Evolutionary conservation across 2,113 vertebrate species (phyloP).

Genomic region (Myiozetetes cayanensis): DNA sequence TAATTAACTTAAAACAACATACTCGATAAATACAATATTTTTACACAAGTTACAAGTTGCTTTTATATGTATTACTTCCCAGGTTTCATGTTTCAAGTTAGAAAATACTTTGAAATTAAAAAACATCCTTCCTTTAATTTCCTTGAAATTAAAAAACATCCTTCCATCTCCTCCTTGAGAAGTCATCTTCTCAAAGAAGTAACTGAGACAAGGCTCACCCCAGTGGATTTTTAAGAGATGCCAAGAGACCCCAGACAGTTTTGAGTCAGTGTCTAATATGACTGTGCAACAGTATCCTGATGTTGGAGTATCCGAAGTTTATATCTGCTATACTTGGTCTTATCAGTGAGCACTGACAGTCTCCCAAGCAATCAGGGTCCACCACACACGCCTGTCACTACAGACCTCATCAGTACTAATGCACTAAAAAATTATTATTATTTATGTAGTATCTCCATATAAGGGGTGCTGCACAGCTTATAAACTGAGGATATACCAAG

Average conservation of each 20-base stretch:
- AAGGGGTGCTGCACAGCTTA: background rate
- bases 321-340: background rate
- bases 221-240: background rate
- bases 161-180: too few species aligned
- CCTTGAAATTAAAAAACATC: background rate
- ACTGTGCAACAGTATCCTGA: background rate
- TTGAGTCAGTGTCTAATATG: accelerated
- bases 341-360: background rate
- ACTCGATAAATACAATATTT: background rate
- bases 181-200: background rate
- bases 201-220: background rate
- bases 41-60: background rate
- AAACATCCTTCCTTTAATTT: background rate
- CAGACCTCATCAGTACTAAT: background rate
- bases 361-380: background rate
- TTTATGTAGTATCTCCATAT: background rate
- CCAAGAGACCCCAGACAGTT: background rate
- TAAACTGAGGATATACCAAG: background rate
- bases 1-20: background rate
- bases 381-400: background rate
- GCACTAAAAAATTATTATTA: background rate
- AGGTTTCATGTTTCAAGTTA: background rate
- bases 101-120: background rate
- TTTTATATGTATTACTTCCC: background rate
- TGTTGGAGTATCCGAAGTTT: background rate